phyloP scores from a whole-genome alignment of 2,888 invertebrate genomes.

The Ormyrus rosae region DNA sequence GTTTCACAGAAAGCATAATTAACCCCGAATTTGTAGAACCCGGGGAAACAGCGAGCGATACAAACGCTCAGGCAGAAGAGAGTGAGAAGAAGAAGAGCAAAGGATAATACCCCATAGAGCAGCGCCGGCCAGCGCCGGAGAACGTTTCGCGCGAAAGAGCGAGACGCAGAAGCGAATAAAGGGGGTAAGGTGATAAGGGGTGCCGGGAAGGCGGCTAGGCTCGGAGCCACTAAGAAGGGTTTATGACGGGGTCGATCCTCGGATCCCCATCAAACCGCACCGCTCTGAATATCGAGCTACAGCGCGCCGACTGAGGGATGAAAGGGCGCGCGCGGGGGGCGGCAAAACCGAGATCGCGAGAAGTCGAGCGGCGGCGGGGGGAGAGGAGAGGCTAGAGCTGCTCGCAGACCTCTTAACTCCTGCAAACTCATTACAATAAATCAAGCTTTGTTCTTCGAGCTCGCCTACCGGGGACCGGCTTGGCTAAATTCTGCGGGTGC shows the following conservation, averaged over 20 bases:
- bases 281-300: conserved; percentile 59
- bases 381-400: conserved; percentile 18
- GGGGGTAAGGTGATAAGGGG: conserved; percentile 55
- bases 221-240: conserved; percentile 73
- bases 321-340: conserved; percentile 46
- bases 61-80: conserved; percentile 33
- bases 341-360: conserved; percentile 55
- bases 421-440: conserved; percentile 76
- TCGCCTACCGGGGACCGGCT: conserved; percentile 63
- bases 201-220: conserved; percentile 54
- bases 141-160: neutral
- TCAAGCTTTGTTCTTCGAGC: conserved; percentile 76
- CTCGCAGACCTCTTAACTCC: conserved; percentile 73
- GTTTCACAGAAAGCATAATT: too few relatives aligned
- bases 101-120: too few relatives aligned
- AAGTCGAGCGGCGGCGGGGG: conserved; percentile 41
- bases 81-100: conserved; percentile 1
- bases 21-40: too few relatives aligned
- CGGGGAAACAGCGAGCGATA: neutral
- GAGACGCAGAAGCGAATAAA: conserved; percentile 22
- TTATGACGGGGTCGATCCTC: conserved; percentile 75
- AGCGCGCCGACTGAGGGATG: conserved; percentile 45
- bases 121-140: too few relatives aligned
- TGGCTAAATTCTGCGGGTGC: conserved; percentile 70
- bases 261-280: conserved; percentile 75